Base-by-base conservation (phyloP, 2,888 invertebrate species). In the Diogma glabrata region DNA sequence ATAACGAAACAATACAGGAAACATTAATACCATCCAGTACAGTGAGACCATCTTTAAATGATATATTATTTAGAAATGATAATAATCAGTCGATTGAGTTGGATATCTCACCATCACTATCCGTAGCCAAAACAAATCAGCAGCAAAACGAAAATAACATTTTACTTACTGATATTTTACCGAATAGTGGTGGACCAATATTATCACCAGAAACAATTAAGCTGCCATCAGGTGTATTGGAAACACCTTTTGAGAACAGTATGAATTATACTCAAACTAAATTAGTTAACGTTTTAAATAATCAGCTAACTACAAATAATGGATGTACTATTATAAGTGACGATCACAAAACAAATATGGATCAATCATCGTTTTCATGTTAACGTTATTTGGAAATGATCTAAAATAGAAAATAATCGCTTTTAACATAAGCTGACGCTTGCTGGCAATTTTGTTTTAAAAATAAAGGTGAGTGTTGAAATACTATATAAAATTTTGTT, bases 1-100 rank as follows among this genome's bases (percentile, higher is more conserved):
- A 81, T 59, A 82, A 82, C 64, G 83, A 84, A 58, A 84, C 84
- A 2, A 76, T 82, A 58, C 83, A 84, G 61, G 82, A 82, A 63
- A 78, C 78, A 33, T 66, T 82, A 57, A 64, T 82, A 53, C 76
- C 76, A 10, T 72, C 75, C 6, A 75, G 76, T 12, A 72, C 77
- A 50, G 77, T 78, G 60, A 67, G 78, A 58, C 30, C 48, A 3
- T 77, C 53, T 70, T 63, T 48, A 20, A 22, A 30, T 19, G 48
- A 48, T 19, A 48, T 48, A 20, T 19, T 33, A 14, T 20, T 20
- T 4, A 22, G 33, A 24, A 24, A 30, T 48, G 46, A 46, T 24
- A 46, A 46, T 46, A 24, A 24, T 46, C 24, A 24, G 16, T 24
- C 46, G 24, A 46, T 24, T 16, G 17, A 24, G 26, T 20, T 24